Base-by-base conservation (phyloP, 2,113 vertebrate genomes). In the Mohoua ochrocephala region DNA sequence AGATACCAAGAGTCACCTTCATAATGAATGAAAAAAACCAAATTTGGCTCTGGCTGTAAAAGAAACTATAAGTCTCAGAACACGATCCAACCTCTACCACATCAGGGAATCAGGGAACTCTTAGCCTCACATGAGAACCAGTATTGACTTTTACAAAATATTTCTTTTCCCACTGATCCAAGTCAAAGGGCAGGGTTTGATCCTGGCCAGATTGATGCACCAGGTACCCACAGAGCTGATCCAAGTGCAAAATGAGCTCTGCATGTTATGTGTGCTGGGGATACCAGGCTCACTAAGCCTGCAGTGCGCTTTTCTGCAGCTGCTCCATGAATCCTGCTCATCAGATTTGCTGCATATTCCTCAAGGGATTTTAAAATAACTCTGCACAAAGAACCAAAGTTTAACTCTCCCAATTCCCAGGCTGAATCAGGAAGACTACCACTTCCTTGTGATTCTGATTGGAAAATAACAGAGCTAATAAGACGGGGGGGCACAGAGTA, bases 141-240 rank as follows among this genome's bases (percentile, higher is more conserved):
- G 56, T 44, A 52, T 0, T 45, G 39, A 70, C 26, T 89, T 74
- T 70, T 59, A 35, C 0, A 3, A 18, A 77, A 10, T 30, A 26
- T 15, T 50, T 28, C 9, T 83, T 64, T 64, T 27, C 33, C 28
- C 11, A 2, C 21, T 20, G 47, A 15, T 22, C 37, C 7, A 37
- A 67, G 30, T 28, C n/a, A 65, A 23, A 0, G 28, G 52, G 8
- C 42, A 63, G 39, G 23, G 6, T 63, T 70, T 84, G 31, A 63
- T 33, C 15, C 42, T 2, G 0, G 8, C 14, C 67, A 56, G 41
- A 52, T 3, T 1, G 3, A 56, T 6, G 16, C 13, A 65, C 52
- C 21, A 52, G 44, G 45, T 53, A 59, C 44, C 7, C 47, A 12
- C 30, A 14, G 4, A 14, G 6, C 19, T 39, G 54, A 77, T 16